Conservation (phyloP, 2,797 vertebrate genomes). For the Vespertilio murinus region DNA sequence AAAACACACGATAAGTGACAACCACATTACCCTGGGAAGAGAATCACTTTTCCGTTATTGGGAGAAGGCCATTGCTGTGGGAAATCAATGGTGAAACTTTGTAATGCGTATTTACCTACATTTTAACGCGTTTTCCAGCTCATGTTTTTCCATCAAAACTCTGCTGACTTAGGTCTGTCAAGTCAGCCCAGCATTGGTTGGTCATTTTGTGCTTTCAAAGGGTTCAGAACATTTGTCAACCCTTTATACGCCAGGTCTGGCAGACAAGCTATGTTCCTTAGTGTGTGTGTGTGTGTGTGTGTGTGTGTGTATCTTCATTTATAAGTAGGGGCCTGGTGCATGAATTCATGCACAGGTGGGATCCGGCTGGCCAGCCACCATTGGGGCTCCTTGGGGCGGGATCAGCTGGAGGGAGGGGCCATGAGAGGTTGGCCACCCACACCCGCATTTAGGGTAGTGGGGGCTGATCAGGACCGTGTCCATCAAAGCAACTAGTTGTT, state of each 20-base stretch:
- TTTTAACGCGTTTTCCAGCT: constrained; percentile 68
- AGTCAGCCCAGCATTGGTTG: constrained; percentile 73
- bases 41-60: constrained; percentile 45
- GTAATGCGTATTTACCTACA: constrained; percentile 64
- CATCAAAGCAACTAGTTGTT: too few relatives aligned
- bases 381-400: too few relatives aligned
- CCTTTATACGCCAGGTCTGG: constrained; percentile 76
- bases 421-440: too few relatives aligned
- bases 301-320: too few relatives aligned
- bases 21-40: background rate
- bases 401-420: too few relatives aligned
- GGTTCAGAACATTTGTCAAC: constrained; percentile 58
- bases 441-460: too few relatives aligned
- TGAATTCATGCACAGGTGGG: too few relatives aligned
- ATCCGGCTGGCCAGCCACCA: too few relatives aligned
- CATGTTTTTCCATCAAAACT: constrained; percentile 77
- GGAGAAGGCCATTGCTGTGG: constrained; percentile 67
- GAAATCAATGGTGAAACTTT: constrained; percentile 78
- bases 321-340: too few relatives aligned
- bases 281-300: background rate
- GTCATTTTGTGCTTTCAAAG: constrained; percentile 82
- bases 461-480: too few relatives aligned
- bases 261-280: constrained; percentile 50
- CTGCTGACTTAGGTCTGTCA: constrained; percentile 59
- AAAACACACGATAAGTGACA: constrained; percentile 42